Evolutionary conservation across 2,113 vertebrate species (phyloP).

Genomic region (Maccullochella peelii): DNA sequence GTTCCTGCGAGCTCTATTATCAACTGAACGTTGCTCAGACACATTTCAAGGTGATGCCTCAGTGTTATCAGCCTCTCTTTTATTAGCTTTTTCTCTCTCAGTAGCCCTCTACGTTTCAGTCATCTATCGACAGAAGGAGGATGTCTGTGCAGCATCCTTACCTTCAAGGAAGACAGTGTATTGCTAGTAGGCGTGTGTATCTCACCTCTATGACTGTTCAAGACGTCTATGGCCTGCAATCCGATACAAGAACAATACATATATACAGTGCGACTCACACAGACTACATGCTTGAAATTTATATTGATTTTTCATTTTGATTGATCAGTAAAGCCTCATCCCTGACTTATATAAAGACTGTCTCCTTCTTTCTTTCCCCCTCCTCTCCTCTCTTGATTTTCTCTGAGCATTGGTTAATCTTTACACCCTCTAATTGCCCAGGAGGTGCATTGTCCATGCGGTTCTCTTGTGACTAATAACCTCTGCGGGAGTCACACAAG

Average conservation of each 20-base stretch:
- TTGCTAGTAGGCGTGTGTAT: neutral
- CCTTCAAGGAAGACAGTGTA: neutral
- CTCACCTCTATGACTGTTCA: neutral
- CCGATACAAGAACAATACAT: neutral
- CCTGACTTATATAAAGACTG: neutral
- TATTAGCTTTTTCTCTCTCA: constrained; percentile 21
- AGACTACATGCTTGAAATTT: neutral
- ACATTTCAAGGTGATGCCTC: neutral
- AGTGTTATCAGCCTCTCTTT: constrained; percentile 2
- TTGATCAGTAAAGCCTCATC: neutral
- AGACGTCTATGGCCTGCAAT: neutral
- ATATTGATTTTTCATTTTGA: neutral
- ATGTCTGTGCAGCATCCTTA: constrained; percentile 40
- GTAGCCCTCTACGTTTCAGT: neutral
- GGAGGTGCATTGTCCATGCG: neutral
- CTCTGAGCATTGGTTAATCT: neutral
- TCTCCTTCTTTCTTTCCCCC: neutral
- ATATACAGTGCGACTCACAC: neutral
- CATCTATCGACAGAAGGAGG: constrained; percentile 5
- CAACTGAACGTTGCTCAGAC: neutral
- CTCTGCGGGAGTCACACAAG: neutral
- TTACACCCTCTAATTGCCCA: neutral
- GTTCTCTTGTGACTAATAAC: constrained; percentile 2
- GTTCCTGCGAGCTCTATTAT: constrained; percentile 15
- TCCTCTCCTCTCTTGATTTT: neutral